Base-by-base conservation (phyloP, 2,888 invertebrate species). In the Scaptodrosophila latifasciaeformis region DNA sequence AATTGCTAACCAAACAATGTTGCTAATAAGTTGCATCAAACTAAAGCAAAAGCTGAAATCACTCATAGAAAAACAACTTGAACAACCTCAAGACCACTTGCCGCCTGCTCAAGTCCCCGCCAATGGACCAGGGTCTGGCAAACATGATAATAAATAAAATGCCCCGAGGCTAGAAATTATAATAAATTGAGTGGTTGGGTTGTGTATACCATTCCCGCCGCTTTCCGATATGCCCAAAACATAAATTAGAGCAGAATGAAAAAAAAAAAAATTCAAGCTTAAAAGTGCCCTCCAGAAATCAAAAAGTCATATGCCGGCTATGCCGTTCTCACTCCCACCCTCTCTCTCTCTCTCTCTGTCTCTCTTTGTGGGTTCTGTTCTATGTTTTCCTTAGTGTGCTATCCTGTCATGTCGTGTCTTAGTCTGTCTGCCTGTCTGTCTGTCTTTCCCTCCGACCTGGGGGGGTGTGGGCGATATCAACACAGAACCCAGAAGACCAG, bases 91-190 rank as follows among this genome's bases (percentile, higher is more conserved):
- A 24, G 7, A 24, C n/a, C n/a, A n/a, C n/a, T n/a, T n/a, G n/a
- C n/a, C n/a, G n/a, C n/a, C n/a, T n/a, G n/a, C n/a, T 1, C 1
- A 2, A 6, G 3, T 34, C 15, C 15, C 12, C 15, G 13, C 7
- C 34, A 46, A 31, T 31, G 30, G 7, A 46, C 21, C 31, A 6
- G 15, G 5, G 7, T 52, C 31, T 48, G 34, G 44, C 37, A 63
- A 76, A 67, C 70, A 76, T 69, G 69, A 76, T 71, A 69, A 79
- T 78, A 81, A 79, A 79, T 81, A 79, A 78, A 76, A 65, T 54
- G 81, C 81, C 74, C 60, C 52, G n/a, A 57, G 66, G 80, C 66
- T 62, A 69, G 66, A 81, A 78, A 81, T 81, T 81, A 75, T 81
- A 77, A 77, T 72, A 74, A 75, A 79, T 81, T 81, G 80, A 78